Conservation (phyloP, 2,797 vertebrate species). For the Pogonophryne albipinna region DNA sequence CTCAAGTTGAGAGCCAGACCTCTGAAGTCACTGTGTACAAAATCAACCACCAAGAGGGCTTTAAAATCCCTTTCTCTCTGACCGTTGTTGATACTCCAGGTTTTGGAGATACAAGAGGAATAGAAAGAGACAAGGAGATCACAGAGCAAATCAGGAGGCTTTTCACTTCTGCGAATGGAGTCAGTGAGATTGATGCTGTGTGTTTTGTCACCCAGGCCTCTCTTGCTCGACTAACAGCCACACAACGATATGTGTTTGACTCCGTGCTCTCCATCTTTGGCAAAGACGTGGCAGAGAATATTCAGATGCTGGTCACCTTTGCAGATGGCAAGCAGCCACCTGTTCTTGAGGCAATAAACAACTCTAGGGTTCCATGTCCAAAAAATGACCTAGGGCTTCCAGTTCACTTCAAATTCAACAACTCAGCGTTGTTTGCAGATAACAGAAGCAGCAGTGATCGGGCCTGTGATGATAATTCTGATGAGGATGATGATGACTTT, state of each 20-base stretch:
- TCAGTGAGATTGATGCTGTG: conserved; percentile 47
- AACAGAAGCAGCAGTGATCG: conserved; percentile 3
- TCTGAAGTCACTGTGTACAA: conserved; percentile 63
- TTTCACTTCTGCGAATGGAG: conserved; percentile 38
- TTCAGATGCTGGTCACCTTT: conserved; percentile 60
- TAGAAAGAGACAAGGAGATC: conserved; percentile 1
- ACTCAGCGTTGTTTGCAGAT: conserved; percentile 65
- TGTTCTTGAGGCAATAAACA: conserved; percentile 58
- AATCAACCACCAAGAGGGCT: conserved; percentile 45
- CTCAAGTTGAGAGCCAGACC: conserved; percentile 63
- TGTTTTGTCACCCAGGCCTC: conserved; percentile 39
- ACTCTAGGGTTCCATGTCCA: conserved; percentile 47
- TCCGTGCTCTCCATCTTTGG: conserved; percentile 48
- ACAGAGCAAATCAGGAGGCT: conserved; percentile 34
- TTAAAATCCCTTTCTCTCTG: conserved; percentile 54
- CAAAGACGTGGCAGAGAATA: conserved; percentile 67
- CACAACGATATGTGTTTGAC: conserved; percentile 43
- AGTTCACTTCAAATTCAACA: conserved; percentile 76
- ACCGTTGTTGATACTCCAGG: conserved; percentile 50
- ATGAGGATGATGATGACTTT: conserved; percentile 50
- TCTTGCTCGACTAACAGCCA: conserved; percentile 35
- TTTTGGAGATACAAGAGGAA: conserved; percentile 22
- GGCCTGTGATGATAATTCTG: conserved; percentile 1
- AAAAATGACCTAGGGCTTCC: conserved; percentile 40
- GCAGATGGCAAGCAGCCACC: conserved; percentile 59